Evolutionary conservation across 2,888 invertebrate genomes (phyloP).

Genomic region (Desoria tigrina): DNA sequence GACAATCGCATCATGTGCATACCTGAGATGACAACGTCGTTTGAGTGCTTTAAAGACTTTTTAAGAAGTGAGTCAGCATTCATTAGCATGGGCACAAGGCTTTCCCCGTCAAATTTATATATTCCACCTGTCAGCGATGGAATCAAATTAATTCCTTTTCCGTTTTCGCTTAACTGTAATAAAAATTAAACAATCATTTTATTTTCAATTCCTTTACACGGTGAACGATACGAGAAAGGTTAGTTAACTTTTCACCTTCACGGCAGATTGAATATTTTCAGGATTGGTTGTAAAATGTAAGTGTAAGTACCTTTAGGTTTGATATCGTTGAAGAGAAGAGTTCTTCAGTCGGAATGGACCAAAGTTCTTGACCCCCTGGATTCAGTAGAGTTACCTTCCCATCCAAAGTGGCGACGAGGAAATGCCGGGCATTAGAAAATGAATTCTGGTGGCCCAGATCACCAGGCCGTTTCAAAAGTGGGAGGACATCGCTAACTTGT

Average conservation of each 20-base stretch:
- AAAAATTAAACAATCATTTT: constrained; percentile 30
- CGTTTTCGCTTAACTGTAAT: constrained; percentile 74
- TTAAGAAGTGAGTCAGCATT: constrained; percentile 82
- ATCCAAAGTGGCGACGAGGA: constrained; percentile 87
- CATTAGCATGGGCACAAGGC: constrained; percentile 79
- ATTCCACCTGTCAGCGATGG: constrained; percentile 89
- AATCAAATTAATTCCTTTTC: constrained; percentile 83
- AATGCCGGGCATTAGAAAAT: constrained; percentile 62
- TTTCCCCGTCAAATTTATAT: constrained; percentile 87
- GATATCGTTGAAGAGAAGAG: constrained; percentile 87
- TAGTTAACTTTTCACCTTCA: too few species aligned
- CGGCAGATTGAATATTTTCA: too few species aligned
- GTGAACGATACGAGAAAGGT: too few species aligned
- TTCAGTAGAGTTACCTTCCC: constrained; percentile 82
- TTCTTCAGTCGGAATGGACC: constrained; percentile 79
- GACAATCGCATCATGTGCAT: too few species aligned
- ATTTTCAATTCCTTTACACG: constrained; percentile 24
- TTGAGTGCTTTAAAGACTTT: constrained; percentile 77
- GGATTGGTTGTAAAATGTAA: too few species aligned
- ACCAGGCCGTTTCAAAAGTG: not conserved
- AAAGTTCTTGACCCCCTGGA: constrained; percentile 68
- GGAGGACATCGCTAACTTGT: not conserved
- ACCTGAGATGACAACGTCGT: constrained; percentile 75
- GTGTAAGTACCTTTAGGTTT: constrained; percentile 74
- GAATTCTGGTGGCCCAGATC: constrained; percentile 4